Percentiles rank a stretch among this genome's conserved stretches.
Conservation (phyloP, 2,113 vertebrate genomes). For the Gopherus flavomarginatus region DNA sequence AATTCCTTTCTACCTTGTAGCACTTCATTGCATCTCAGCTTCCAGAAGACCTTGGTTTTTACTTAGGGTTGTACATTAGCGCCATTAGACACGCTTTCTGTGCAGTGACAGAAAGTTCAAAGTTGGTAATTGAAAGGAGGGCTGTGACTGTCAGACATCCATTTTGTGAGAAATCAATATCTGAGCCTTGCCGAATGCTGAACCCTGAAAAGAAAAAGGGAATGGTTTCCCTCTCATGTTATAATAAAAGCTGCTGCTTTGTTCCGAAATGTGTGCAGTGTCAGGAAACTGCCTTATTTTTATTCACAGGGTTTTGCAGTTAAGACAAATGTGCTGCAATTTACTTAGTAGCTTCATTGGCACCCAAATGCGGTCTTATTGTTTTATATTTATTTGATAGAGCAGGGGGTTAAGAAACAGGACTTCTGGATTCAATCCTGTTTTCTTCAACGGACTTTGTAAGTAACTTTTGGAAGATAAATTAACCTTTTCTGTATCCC, state of each 20-base stretch:
- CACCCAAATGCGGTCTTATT: not conserved
- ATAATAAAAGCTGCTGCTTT: not conserved
- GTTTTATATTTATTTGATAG: not conserved
- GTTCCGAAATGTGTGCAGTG: accelerated
- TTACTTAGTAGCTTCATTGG: not conserved
- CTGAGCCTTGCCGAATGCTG: not conserved
- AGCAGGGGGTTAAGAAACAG: not conserved
- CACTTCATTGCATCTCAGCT: not conserved
- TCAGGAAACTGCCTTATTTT: not conserved
- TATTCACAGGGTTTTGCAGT: not conserved
- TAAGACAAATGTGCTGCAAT: not conserved
- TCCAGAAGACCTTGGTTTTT: not conserved
- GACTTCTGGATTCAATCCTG: not conserved
- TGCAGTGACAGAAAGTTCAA: not conserved
- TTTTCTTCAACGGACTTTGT: not conserved
- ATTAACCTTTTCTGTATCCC: not conserved
- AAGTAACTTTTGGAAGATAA: not conserved
- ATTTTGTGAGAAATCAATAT: not conserved
- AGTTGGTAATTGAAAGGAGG: not conserved
- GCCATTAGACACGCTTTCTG: not conserved
- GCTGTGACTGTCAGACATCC: not conserved
- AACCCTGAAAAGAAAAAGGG: not conserved
- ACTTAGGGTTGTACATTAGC: not conserved
- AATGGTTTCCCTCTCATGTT: not conserved
- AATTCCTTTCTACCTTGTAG: not conserved